phyloP scores from a whole-genome alignment of 1,140 invertebrate species.

The Battus philenor region DNA sequence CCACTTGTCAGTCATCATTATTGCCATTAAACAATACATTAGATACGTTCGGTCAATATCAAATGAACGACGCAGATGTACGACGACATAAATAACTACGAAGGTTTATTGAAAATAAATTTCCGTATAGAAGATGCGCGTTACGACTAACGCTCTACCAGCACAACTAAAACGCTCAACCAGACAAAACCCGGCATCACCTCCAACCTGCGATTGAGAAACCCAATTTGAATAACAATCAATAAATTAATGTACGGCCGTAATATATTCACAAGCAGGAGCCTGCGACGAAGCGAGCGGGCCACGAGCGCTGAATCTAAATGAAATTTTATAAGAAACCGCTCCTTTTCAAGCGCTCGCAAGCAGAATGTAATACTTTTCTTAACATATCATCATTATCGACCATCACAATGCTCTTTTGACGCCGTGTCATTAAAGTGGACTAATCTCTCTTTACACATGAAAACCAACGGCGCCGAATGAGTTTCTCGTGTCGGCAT shows the following conservation, averaged over 20 bases:
- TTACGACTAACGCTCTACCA: too few species aligned
- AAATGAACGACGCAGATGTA: constrained; percentile 32
- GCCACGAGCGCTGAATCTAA: constrained; percentile 62
- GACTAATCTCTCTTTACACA: constrained; percentile 73
- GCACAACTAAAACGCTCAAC: constrained; percentile 42
- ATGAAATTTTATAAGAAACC: constrained; percentile 71
- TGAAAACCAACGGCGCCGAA: constrained; percentile 66
- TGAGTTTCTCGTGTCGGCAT: constrained; percentile 72
- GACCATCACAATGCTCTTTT: constrained; percentile 60
- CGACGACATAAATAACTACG: constrained; percentile 32
- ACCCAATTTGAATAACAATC: constrained; percentile 74
- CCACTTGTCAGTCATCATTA: constrained; percentile 35
- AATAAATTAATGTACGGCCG: constrained; percentile 70
- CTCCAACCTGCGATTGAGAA: constrained; percentile 70
- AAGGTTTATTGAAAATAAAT: constrained; percentile 42
- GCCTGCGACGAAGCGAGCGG: constrained; percentile 48
- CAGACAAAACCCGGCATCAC: constrained; percentile 58
- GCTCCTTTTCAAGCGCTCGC: constrained; percentile 58
- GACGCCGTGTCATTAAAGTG: constrained; percentile 59
- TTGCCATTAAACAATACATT: constrained; percentile 35
- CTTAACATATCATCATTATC: constrained; percentile 71
- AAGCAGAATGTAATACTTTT: constrained; percentile 65
- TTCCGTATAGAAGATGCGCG: constrained; percentile 40
- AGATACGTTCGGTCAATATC: constrained; percentile 43
- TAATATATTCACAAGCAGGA: constrained; percentile 69